A percentile compares a stretch with the other conserved stretches of the same genome.
Conservation (phyloP, 2,113 vertebrate species). For the Pipa parva region DNA sequence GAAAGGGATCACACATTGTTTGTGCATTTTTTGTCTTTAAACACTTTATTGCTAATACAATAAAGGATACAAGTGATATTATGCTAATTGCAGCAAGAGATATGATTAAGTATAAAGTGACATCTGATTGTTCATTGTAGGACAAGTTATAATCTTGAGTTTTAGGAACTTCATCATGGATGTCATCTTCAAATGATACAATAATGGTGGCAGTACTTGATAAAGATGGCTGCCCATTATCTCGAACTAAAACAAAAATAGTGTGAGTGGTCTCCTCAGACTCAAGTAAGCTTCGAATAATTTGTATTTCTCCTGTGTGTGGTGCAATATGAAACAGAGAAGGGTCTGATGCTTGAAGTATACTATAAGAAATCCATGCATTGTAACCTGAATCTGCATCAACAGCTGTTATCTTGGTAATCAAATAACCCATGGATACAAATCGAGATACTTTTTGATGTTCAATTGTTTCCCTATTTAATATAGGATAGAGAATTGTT, state of each 20-base stretch:
- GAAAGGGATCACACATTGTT: slow-evolving; percentile 57
- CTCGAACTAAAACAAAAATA: slow-evolving; percentile 52
- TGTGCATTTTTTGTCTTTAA: slow-evolving; percentile 41
- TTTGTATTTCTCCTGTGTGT: slow-evolving; percentile 61
- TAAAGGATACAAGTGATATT: slow-evolving; percentile 54
- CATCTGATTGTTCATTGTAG: slow-evolving; percentile 55
- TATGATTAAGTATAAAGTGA: slow-evolving; percentile 58
- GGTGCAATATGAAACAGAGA: slow-evolving; percentile 56
- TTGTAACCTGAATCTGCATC: slow-evolving; percentile 65
- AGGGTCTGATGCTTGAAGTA: slow-evolving; percentile 55
- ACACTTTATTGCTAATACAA: slow-evolving; percentile 56
- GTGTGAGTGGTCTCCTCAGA: slow-evolving; percentile 56
- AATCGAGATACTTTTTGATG: slow-evolving; percentile 57
- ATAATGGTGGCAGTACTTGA: slow-evolving; percentile 45
- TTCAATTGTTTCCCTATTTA: slow-evolving; percentile 43
- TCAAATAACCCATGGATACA: slow-evolving; percentile 58
- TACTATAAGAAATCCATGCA: slow-evolving; percentile 61
- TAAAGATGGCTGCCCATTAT: slow-evolving; percentile 57
- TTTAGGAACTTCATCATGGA: slow-evolving; percentile 58
- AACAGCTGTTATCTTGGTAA: slow-evolving; percentile 62
- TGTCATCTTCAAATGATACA: slow-evolving; percentile 36
- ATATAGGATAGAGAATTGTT: slow-evolving; percentile 30
- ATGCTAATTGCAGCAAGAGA: slow-evolving; percentile 57
- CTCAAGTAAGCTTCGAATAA: slow-evolving; percentile 53
- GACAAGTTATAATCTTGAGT: slow-evolving; percentile 58